Percentiles rank a stretch among this genome's conserved stretches.
These are phyloP conservation scores for Periophthalmus magnuspinnatus DNA, from an alignment of 2,797 vertebrate species.

Conservation along the genomic window DNA sequence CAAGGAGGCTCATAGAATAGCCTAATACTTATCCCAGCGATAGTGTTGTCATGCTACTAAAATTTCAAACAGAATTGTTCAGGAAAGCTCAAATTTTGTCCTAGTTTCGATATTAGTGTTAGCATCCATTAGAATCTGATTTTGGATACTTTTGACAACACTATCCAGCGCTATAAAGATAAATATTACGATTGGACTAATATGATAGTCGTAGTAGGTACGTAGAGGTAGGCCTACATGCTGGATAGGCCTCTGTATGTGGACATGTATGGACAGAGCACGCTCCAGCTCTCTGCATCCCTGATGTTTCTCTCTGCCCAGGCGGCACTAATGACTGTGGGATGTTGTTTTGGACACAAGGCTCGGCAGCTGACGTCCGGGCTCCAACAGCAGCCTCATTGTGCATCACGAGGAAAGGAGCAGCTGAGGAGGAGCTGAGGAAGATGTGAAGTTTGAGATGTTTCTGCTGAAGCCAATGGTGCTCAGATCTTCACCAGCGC, in stretches of 20 bases:
- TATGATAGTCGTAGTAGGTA: no score
- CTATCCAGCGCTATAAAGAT: no score
- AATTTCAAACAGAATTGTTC: no score
- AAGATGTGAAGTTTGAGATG: background rate
- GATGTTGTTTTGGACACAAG: background rate
- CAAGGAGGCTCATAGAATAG: no score
- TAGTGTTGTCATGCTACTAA: no score
- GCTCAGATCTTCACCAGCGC: no score
- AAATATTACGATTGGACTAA: no score
- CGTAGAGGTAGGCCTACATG: background rate
- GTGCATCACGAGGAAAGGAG: background rate
- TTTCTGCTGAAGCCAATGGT: background rate
- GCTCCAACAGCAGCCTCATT: background rate
- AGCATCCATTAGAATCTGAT: no score
- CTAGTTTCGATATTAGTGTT: no score
- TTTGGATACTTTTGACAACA: no score
- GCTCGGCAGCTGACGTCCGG: background rate
- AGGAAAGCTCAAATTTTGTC: no score
- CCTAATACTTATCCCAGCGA: no score
- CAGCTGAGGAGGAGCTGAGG: background rate
- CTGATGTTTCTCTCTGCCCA: constrained; percentile 11
- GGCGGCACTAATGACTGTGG: constrained; percentile 1
- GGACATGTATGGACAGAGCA: background rate
- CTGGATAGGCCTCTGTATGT: background rate
- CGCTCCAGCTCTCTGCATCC: background rate